Evolutionary conservation across 1,140 invertebrate genomes (phyloP).

Genomic region (Heliconius melpomene): DNA sequence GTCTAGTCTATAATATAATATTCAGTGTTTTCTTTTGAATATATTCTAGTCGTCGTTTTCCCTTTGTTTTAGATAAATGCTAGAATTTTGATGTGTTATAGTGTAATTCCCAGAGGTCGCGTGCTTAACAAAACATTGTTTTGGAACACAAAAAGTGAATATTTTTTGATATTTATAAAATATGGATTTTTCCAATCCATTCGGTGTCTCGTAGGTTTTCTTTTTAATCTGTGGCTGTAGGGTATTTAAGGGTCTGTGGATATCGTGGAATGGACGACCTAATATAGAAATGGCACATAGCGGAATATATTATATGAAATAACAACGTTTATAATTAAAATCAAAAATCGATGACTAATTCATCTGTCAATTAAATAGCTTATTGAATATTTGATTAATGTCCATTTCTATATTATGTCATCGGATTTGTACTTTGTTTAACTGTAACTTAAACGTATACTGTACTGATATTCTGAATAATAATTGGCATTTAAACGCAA

Average conservation of each 20-base stretch:
- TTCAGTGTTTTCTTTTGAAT: conserved; percentile 57
- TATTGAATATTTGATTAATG: background rate
- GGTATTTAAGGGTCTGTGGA: conserved; percentile 36
- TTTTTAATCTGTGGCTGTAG: conserved; percentile 42
- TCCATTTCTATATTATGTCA: conserved; percentile 35
- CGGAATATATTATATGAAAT: background rate
- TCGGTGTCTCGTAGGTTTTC: conserved; percentile 51
- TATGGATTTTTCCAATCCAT: conserved; percentile 55
- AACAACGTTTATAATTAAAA: background rate
- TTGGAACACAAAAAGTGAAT: conserved; percentile 68
- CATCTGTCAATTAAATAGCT: conserved; percentile 12
- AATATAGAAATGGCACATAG: conserved; percentile 12
- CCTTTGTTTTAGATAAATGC: conserved; percentile 67
- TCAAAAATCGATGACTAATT: background rate
- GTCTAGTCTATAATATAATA: conserved; percentile 47
- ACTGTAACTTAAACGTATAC: conserved; percentile 48
- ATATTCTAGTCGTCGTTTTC: conserved; percentile 51
- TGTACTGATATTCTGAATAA: conserved; percentile 44
- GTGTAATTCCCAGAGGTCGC: conserved; percentile 52
- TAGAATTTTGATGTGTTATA: conserved; percentile 76
- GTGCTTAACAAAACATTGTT: conserved; percentile 63
- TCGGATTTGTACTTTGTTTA: conserved; percentile 42
- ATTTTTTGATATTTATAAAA: conserved; percentile 76
- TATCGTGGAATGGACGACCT: conserved; percentile 20
- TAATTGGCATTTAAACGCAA: conserved; percentile 12